phyloP scores from a whole-genome alignment of 1,140 invertebrate genomes.

The Formica selysi region DNA sequence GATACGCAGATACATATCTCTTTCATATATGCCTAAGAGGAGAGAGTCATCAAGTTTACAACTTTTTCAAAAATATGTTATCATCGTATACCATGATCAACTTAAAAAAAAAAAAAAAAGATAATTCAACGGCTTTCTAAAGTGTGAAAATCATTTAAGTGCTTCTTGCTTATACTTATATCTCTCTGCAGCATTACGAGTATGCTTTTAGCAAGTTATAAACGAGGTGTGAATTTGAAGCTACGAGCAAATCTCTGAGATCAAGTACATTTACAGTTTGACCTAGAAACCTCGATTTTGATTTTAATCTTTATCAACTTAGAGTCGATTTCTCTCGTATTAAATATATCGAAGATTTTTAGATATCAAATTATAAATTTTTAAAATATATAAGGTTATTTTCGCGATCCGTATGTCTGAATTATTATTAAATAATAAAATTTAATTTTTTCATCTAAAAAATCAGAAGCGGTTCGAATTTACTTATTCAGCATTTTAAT shows the following conservation, averaged over 20 bases:
- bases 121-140: slow-evolving; percentile 17
- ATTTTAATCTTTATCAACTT: neutral
- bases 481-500: neutral
- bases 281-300: neutral
- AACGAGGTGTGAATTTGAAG: slow-evolving; percentile 44
- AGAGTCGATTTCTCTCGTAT: neutral
- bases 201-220: slow-evolving; percentile 47
- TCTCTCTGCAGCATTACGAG: neutral
- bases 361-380: neutral
- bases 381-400: neutral
- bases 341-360: no score
- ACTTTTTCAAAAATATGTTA: slow-evolving; percentile 29
- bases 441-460: neutral
- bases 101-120: neutral
- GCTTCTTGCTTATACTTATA: neutral
- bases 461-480: neutral
- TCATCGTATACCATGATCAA: slow-evolving; percentile 32
- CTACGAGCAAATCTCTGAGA: slow-evolving; percentile 14
- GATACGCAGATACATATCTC: neutral
- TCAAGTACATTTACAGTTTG: neutral
- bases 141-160: slow-evolving; percentile 22
- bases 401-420: neutral
- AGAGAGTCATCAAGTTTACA: slow-evolving; percentile 16
- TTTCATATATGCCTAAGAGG: neutral
- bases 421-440: slow-evolving; percentile 11